Conservation (phyloP, 2,888 invertebrate species). For the Zelleria hepariella region DNA sequence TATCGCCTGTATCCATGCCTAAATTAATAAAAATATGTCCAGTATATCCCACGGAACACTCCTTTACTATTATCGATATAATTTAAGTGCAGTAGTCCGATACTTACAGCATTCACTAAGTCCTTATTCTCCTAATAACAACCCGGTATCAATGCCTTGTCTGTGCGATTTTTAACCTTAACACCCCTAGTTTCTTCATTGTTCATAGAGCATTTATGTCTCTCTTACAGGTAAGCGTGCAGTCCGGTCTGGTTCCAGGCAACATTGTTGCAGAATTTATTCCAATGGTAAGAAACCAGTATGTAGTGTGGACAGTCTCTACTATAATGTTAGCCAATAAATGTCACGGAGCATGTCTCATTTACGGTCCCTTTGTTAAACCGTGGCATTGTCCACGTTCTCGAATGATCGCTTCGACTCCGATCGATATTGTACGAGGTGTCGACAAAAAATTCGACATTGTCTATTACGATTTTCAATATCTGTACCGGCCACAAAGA, state of each 20-base stretch:
- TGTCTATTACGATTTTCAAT: constrained; percentile 19
- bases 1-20: too few relatives aligned
- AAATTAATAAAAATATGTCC: too few relatives aligned
- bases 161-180: not conserved
- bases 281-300: not conserved
- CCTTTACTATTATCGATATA: too few relatives aligned
- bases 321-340: not conserved
- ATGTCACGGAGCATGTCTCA: not conserved
- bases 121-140: too few relatives aligned
- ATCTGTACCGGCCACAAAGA: constrained; percentile 14
- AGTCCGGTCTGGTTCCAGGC: constrained; percentile 3
- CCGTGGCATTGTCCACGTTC: not conserved
- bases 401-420: not conserved
- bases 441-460: constrained; percentile 3
- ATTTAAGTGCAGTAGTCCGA: too few relatives aligned
- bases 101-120: too few relatives aligned
- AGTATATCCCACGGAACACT: too few relatives aligned
- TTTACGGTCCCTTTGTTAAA: not conserved
- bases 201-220: constrained; percentile 17
- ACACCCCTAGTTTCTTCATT: not conserved
- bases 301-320: not conserved
- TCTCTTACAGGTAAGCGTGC: constrained; percentile 34
- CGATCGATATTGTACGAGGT: too few relatives aligned
- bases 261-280: not conserved
- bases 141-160: too few relatives aligned